Base-by-base conservation (phyloP, 2,797 vertebrate species). In the Labeo calbasu region DNA sequence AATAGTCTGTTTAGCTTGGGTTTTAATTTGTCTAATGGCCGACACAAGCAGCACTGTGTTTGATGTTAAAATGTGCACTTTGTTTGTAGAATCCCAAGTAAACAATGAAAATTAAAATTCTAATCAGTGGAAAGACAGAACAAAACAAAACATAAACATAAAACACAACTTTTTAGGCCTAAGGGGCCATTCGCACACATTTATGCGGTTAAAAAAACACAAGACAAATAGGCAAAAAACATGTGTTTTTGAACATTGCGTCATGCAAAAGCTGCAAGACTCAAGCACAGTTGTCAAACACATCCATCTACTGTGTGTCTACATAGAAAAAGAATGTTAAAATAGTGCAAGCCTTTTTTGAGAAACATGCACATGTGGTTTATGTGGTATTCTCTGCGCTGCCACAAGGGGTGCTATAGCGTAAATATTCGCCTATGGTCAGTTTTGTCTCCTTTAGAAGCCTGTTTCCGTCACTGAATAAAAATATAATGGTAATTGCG, bases 11-110 rank as follows among this genome's bases (percentile, higher is more conserved):
- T 43, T 43, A 17, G 55, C 79, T 32, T 19, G 3, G 28, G 21
- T 28, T 75, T 82, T 51, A 73, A 63, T 75, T 65, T 65, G 57
- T 51, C 57, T 75, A 73, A 63, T 63, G 70, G 70, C 43, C 5
- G 1, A 66, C 23, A 28, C 59, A 17, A 48, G 28, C 43, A n/a
- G 11, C 43, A 21, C 19, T 68, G 46, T n/a, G 2, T 79, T 79
- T 53, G 48, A 51, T 68, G 40, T 57, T 40, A 0, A 51, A 32
- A 51, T 36, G 15, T 36, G 8, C 53, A 13, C 9, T 77, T 77
- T 17, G 19, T 77, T 77, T 77, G 53, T 23, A 40, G 51, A 55
- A 36, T 46, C 7, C 46, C 23, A 10, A 51, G 15, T 51, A 51
- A 51, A 51, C 11, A 2, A 28, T 65, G 28, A 17, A 65, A 36